Evolutionary conservation across 2,797 vertebrate species (phyloP), one percentile per base, ranked within the genome.

Genomic region (Gallinago solitaria): DNA sequence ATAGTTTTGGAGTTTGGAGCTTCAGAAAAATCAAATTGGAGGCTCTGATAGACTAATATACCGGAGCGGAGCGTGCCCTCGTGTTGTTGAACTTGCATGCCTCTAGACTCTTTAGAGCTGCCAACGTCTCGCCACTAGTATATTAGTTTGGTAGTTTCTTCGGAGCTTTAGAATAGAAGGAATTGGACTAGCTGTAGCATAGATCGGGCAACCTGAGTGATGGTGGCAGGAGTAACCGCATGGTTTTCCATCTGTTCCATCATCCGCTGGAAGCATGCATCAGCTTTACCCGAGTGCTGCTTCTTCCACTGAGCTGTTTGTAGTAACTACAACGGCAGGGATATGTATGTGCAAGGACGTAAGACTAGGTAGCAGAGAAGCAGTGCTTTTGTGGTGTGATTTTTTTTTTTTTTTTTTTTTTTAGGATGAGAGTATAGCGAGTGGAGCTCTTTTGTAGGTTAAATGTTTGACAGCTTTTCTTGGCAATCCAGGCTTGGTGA

Each of bases 61-160:
- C 9, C 4, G 17, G 15, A 91, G 23, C 35, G 59, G 39, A 50
- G 63, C 9, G 2, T 67, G 24, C 43, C 25, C 37, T 54, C 19
- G 10, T 77, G 24, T 23, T 54, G 16, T 77, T 86, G 81, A 30
- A 74, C 59, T 79, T 83, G 21, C 8, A 9, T 43, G 16, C 32
- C 35, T 51, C 30, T 47, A 11, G 21, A 84, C n/a, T 83, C 39
- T 14, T 23, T 35, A n/a, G 12, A 14, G 18, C 51, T 79, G 30
- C 63, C 61, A 81, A 0, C 63, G 16, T 77, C 57, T 87, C 3
- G 0, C 28, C 32, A 9, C n/a, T 65, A 20, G 8, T 67, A 1
- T 37, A 17, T 86, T 50, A n/a, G n/a, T 57, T 54, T 32, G 28
- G 7, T 68, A 39, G 65, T 61, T 76, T 54, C 79, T 51, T 63